Evolutionary conservation across 2,797 vertebrate genomes (phyloP), one percentile per base, ranked within the genome.

Genomic region (Botia kubotai): DNA sequence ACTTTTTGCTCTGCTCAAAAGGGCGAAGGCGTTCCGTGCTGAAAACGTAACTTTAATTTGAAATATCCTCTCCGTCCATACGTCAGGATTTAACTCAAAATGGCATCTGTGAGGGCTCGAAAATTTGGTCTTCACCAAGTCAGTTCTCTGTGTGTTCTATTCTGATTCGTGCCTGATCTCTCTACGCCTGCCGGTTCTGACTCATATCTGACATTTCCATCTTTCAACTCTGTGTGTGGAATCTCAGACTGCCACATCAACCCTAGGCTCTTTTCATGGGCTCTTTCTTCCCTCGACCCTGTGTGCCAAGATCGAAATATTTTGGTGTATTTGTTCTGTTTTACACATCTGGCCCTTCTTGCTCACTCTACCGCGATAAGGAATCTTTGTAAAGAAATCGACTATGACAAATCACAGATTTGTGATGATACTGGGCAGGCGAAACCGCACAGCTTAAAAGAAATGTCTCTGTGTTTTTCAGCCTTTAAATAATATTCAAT

Each of bases 121-220:
- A 78, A 77, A 17, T 48, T 3, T 65, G 26, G 46, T 29, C 29
- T 36, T 63, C 23, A 66, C 63, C 55, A 60, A 73, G 55, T 39
- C 72, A 66, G 74, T 36, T 60, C 11, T 76, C 65, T 29, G 29
- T 29, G 29, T 29, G 69, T 16, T 55, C 55, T 70, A 46, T 62
- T 67, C 36, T 26, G 66, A 65, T 76, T 82, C 52, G 19, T 46
- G 67, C 57, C 63, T 79, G 71, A 81, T 84, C 69, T 83, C 75
- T 76, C 66, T 79, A 68, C 70, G 33, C 23, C 77, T 79, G 78
- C 67, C 23, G 66, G 72, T 74, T 83, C 81, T 84, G 81, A 87
- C 48, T 86, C 84, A 87, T 76, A 76, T 80, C 77, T 83, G 84
- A 84, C 75, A 86, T 87, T 87, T 87, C 72, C 83, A 82, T 83